Percentiles rank a stretch among this genome's conserved stretches.
phyloP scores from a whole-genome alignment of 2,797 vertebrate genomes.

The Microctenopoma stevenorrisi region DNA sequence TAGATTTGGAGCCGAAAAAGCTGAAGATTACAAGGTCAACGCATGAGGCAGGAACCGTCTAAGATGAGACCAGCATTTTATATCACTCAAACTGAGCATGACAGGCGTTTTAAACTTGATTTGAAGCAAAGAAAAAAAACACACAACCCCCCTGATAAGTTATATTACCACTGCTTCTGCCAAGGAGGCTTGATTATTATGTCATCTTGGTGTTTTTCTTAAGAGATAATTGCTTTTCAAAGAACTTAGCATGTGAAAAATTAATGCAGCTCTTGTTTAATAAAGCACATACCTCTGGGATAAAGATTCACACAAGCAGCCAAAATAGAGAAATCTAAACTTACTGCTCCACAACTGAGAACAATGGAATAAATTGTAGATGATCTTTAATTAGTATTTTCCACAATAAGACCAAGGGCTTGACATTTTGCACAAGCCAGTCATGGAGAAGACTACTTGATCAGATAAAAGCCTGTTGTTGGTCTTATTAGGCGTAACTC shows the following conservation, averaged over 20 bases:
- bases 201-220: background rate
- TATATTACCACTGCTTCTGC: background rate
- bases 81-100: too few relatives aligned
- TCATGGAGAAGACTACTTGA: background rate
- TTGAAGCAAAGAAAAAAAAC: too few relatives aligned
- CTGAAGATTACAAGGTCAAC: too few relatives aligned
- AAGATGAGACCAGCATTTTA: too few relatives aligned
- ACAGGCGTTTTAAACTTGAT: too few relatives aligned
- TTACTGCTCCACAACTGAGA: background rate
- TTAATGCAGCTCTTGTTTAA: background rate
- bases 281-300: background rate
- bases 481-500: slow-evolving; percentile 6
- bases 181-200: background rate
- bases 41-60: too few relatives aligned
- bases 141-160: too few relatives aligned
- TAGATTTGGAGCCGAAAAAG: too few relatives aligned
- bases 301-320: background rate
- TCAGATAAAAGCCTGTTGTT: background rate
- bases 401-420: background rate
- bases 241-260: background rate
- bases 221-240: too few relatives aligned
- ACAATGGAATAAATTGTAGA: background rate
- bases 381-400: background rate
- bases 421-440: slow-evolving; percentile 2
- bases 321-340: background rate